phyloP scores from a whole-genome alignment of 2,888 invertebrate species.

The Lordiphosa andalusiaca region DNA sequence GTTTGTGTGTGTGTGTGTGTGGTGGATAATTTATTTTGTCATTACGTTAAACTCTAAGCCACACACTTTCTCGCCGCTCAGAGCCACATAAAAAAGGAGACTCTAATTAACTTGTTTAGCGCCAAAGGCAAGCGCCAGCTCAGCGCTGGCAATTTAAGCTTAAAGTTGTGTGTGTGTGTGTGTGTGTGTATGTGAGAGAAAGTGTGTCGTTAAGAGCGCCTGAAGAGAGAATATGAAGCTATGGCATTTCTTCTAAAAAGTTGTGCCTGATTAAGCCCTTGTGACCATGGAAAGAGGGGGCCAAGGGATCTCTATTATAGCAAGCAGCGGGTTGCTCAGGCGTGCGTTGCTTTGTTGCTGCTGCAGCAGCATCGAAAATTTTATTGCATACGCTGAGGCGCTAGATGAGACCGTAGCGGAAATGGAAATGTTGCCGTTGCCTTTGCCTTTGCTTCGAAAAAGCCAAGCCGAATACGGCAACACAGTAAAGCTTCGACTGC shows the following conservation, averaged over 20 bases:
- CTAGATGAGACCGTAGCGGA: slow-evolving; percentile 53
- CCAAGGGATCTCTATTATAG: slow-evolving; percentile 13
- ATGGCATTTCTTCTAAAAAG: slow-evolving; percentile 39
- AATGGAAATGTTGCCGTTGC: slow-evolving; percentile 41
- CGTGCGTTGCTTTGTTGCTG: slow-evolving; percentile 13
- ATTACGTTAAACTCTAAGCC: slow-evolving; percentile 65
- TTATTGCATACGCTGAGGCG: slow-evolving; percentile 61
- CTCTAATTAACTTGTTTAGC: slow-evolving; percentile 74
- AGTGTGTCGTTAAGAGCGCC: slow-evolving; percentile 25
- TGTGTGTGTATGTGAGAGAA: slow-evolving; percentile 45
- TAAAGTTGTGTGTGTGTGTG: slow-evolving; percentile 48
- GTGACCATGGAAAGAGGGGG: slow-evolving; percentile 11
- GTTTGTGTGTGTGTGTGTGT: slow-evolving; percentile 26
- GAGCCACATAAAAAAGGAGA: slow-evolving; percentile 39
- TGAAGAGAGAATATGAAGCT: slow-evolving; percentile 9
- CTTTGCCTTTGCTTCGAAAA: slow-evolving; percentile 6
- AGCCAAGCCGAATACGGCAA: slow-evolving; percentile 13
- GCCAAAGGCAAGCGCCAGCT: slow-evolving; percentile 39
- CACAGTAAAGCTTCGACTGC: slow-evolving; percentile 29
- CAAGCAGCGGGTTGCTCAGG: slow-evolving; percentile 3
- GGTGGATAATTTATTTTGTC: slow-evolving; percentile 74
- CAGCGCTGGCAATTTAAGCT: slow-evolving; percentile 32
- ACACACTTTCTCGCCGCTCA: slow-evolving; percentile 16
- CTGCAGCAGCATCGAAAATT: slow-evolving; percentile 30
- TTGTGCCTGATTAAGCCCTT: slow-evolving; percentile 47